Evolutionary conservation across 2,113 vertebrate species (phyloP).

Genomic region (Serinus canaria): DNA sequence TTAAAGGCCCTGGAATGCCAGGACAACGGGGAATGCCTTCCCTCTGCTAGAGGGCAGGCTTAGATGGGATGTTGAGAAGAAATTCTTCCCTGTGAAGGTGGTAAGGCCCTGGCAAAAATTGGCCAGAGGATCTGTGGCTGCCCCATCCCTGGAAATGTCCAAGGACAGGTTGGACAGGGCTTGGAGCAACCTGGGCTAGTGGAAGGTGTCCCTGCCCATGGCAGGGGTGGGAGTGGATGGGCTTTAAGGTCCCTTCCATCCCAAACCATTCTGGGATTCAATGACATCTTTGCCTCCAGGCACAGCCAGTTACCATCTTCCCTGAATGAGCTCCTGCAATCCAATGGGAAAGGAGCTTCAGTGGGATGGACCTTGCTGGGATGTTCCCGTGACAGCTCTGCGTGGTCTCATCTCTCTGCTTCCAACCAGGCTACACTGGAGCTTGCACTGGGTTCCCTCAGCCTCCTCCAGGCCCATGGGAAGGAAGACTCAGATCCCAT

Average conservation of each 20-base stretch:
- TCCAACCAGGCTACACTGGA: not conserved
- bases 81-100: not conserved
- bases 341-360: too few species aligned
- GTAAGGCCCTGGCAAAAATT: rapidly evolving
- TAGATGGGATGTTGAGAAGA: not conserved
- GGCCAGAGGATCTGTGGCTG: not conserved
- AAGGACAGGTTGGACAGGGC: rapidly evolving
- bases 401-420: not conserved
- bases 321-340: rapidly evolving
- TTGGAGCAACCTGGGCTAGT: rapidly evolving
- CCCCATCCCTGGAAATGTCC: not conserved
- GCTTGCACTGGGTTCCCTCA: not conserved
- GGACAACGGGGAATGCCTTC: not conserved
- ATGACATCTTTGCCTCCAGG: not conserved
- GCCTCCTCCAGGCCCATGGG: not conserved
- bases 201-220: not conserved
- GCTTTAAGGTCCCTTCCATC: not conserved
- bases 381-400: not conserved
- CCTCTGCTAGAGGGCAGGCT: not conserved
- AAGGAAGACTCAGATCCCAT: not conserved
- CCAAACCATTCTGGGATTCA: not conserved
- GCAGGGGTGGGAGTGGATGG: rapidly evolving
- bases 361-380: not conserved
- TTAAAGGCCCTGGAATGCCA: not conserved
- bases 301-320: not conserved